Evolutionary conservation across 2,888 invertebrate genomes (phyloP), one percentile per base, ranked within the genome.

Genomic region (Yponomeuta sedellus): DNA sequence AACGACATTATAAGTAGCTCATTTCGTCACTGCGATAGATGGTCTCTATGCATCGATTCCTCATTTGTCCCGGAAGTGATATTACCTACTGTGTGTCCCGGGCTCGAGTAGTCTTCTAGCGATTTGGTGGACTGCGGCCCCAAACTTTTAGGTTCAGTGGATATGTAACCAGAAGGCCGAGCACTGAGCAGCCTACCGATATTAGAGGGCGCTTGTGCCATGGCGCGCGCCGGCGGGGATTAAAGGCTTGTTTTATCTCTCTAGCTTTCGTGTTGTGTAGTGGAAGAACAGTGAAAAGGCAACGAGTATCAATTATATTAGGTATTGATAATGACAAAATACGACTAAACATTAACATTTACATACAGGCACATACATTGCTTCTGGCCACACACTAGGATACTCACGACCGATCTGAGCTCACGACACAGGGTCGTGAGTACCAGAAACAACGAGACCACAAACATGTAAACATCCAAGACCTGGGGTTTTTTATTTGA

Each of bases 231-330:
- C 22, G 59, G 19, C 10, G 44, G 64, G 65, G 65, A 59, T 65
- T 65, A 65, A 39, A 65, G 20, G n/a, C 28, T 65, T 59, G 40
- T 65, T 65, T 65, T 65, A 65, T 65, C 58, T 65, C 19, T 34
- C 3, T 44, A 44, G 63, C 40, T 63, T 63, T 44, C 40, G 40
- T 63, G 11, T 12, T 6, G 63, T 63, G 20, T 44, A 44, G 40
- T 20, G 44, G 19, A 28, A 11, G 40, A 12, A 63, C 63, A 63
- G 63, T 40, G n/a, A n/a, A n/a, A n/a, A n/a, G 39, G 12, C 44
- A 8, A 12, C 3, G 44, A 5, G 44, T 12, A 8, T 44, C 3
- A 28, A 28, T 28, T 28, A 5, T 28, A 28, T 28, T 28, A n/a
- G n/a, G n/a, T n/a, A n/a, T n/a, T n/a, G n/a, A n/a, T n/a, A n/a